Conservation (phyloP, 2,797 vertebrate genomes). For the Hippoglossus hippoglossus region DNA sequence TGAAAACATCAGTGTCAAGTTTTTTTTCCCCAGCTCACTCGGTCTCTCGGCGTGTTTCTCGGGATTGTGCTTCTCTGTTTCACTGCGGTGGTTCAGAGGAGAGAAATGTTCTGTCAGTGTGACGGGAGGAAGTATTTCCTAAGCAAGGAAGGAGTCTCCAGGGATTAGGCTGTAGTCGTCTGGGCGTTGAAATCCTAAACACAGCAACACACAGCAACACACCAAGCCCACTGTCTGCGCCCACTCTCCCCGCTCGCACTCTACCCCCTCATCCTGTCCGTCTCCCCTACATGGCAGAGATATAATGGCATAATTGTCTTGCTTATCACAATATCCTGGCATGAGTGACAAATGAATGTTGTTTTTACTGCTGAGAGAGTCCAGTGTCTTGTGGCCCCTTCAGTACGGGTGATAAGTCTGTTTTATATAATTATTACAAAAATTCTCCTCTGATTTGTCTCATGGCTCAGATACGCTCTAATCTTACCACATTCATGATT, state of each 20-base stretch:
- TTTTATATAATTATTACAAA: slow-evolving; percentile 25
- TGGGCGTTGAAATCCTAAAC: slow-evolving; percentile 69
- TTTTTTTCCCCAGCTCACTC: background rate
- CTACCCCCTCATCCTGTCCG: slow-evolving; percentile 48
- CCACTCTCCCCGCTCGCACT: slow-evolving; percentile 13
- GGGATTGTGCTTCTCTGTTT: slow-evolving; percentile 38
- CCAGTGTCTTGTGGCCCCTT: slow-evolving; percentile 32
- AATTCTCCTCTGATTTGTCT: slow-evolving; percentile 2
- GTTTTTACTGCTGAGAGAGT: slow-evolving; percentile 50
- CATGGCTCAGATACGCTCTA: too few relatives aligned
- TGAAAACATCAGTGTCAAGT: slow-evolving; percentile 29
- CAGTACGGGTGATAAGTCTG: slow-evolving; percentile 15
- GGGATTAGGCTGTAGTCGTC: slow-evolving; percentile 66
- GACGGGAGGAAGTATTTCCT: slow-evolving; percentile 70
- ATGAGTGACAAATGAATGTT: slow-evolving; percentile 66
- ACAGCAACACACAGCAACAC: slow-evolving; percentile 63
- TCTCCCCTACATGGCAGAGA: slow-evolving; percentile 46
- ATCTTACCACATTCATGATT: too few relatives aligned
- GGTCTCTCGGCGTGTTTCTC: slow-evolving; percentile 10
- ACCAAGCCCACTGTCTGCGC: slow-evolving; percentile 63
- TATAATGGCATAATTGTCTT: slow-evolving; percentile 71
- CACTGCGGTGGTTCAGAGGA: slow-evolving; percentile 37
- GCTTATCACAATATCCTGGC: slow-evolving; percentile 68
- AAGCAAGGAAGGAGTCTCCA: slow-evolving; percentile 65
- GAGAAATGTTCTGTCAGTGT: slow-evolving; percentile 59